Evolutionary conservation across 2,888 invertebrate species (phyloP).

Genomic region (Oegoconia quadripuncta): DNA sequence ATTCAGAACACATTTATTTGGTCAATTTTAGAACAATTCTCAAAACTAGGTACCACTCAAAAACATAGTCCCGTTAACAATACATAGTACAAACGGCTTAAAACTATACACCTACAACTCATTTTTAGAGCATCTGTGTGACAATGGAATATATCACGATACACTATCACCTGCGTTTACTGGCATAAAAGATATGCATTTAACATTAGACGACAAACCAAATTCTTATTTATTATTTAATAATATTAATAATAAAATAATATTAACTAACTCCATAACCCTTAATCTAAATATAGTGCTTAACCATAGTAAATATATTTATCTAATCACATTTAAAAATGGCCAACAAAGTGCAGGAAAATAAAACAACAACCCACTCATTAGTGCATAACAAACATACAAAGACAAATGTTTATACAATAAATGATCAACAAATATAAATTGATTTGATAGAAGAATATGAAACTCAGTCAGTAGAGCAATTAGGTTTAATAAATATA

Average conservation of each 20-base stretch:
- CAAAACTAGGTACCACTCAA: conserved; percentile 69
- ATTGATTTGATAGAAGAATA: no score
- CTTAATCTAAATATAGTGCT: conserved; percentile 50
- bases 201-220: conserved; percentile 55
- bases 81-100: conserved; percentile 32
- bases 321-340: conserved; percentile 54
- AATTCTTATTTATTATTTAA: conserved; percentile 37
- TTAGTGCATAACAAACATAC: conserved; percentile 66
- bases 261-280: conserved; percentile 64
- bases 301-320: conserved; percentile 50
- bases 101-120: no score
- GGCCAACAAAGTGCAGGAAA: conserved; percentile 66
- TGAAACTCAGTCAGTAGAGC: no score
- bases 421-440: no score
- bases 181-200: conserved; percentile 68
- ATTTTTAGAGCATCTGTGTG: conserved; percentile 22
- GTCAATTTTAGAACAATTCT: conserved; percentile 70
- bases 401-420: conserved; percentile 24
- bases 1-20: conserved; percentile 78
- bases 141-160: conserved; percentile 53
- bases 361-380: conserved; percentile 58
- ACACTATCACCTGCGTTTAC: conserved; percentile 72
- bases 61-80: conserved; percentile 52
- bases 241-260: no score
- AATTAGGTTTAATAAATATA: conserved; percentile 21